Conservation (phyloP, 2,888 invertebrate genomes). For the Philhelius pedissequus region DNA sequence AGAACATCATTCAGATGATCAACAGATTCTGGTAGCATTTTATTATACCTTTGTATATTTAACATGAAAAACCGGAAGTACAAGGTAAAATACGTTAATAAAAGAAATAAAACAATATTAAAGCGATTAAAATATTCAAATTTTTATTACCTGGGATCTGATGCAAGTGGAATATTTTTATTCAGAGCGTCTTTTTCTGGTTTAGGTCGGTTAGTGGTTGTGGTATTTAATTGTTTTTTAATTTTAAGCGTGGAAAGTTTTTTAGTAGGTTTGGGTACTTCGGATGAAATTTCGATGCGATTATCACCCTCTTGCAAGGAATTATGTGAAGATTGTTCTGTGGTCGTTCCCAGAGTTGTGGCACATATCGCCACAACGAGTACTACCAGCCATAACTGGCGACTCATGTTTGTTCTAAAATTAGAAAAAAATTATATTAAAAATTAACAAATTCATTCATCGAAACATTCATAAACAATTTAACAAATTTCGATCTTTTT, state of each 20-base stretch:
- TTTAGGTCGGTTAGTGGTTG: constrained; percentile 69
- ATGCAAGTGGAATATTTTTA: constrained; percentile 75
- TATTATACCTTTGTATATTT: constrained; percentile 73
- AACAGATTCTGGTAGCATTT: constrained; percentile 74
- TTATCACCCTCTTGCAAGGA: constrained; percentile 70
- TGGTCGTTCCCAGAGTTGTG: constrained; percentile 71
- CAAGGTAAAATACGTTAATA: neutral
- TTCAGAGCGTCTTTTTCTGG: constrained; percentile 72
- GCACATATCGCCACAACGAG: constrained; percentile 73
- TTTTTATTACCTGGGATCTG: constrained; percentile 75
- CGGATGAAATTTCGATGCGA: constrained; percentile 72
- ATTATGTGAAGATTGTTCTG: constrained; percentile 59
- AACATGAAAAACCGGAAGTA: constrained; percentile 4
- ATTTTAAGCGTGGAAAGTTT: constrained; percentile 75
- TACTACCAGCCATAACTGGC: constrained; percentile 78
- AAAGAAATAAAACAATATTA: constrained; percentile 7
- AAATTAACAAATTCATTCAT: neutral
- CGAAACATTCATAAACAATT: too few species aligned
- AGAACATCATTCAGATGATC: constrained; percentile 69
- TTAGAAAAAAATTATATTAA: neutral
- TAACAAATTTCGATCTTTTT: neutral
- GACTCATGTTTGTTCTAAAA: constrained; percentile 73
- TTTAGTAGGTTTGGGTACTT: constrained; percentile 62
- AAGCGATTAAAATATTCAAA: constrained; percentile 10
- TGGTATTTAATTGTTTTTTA: constrained; percentile 70